Evolutionary conservation across 1,140 invertebrate species (phyloP), one percentile per base, ranked within the genome.

Genomic region (Drosophila seguyi): DNA sequence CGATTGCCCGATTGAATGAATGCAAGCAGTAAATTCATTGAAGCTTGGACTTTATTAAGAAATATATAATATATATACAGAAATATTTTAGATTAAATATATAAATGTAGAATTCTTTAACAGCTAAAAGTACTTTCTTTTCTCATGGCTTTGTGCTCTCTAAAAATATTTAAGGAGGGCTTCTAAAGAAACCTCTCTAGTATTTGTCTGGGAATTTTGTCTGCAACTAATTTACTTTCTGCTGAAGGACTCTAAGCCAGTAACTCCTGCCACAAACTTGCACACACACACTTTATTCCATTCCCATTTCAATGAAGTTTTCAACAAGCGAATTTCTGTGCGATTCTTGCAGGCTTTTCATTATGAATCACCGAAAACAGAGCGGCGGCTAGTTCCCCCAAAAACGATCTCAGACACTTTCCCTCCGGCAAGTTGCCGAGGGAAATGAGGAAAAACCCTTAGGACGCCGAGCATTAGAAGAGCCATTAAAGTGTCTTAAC

Each of bases 401-500:
- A 72, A 72, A 72, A 72, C 66, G 68, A 72, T 72, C 68, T 72
- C 52, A 72, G 68, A 72, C 67, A 72, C 68, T 72, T 72, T 72
- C 66, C 66, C 67, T 27, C 42, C n/a, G 10, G 44, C 48, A 75
- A 63, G 41, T 62, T 74, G 55, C 22, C 39, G 34, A 22, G 52
- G 52, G 47, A 61, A 50, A 34, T 74, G 20, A 34, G 45, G 39
- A 47, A 76, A 76, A 45, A 18, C 41, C 41, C 62, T 47, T 76
- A 59, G 74, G 48, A 48, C 45, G 72, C 52, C 20, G 16, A 39
- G 72, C 72, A 76, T 66, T 76, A 76, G 50, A 75, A 68, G 25
- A 68, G 41, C 74, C 62, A 76, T 77, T 77, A 77, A 77, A 77
- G 73, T 77, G 74, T 76, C 74, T 68, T 60, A 76, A 77, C 62